A percentile compares a stretch with the other conserved stretches of the same genome.
phyloP scores from a whole-genome alignment of 2,797 vertebrate species.

The Catamblyrhynchus diadema region DNA sequence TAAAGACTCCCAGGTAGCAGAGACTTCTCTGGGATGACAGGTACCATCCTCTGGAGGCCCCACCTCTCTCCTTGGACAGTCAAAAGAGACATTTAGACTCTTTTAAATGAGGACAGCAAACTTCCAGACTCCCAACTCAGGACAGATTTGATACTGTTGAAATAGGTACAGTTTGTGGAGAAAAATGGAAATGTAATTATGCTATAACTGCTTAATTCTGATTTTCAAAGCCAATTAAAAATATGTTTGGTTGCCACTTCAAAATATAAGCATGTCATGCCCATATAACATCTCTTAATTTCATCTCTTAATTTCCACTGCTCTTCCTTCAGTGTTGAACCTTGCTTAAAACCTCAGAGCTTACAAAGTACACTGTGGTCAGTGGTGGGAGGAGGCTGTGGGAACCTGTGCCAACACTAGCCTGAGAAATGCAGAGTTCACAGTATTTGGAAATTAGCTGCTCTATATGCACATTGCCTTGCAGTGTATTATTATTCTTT shows the following conservation, averaged over 20 bases:
- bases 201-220: background rate
- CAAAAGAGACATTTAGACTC: background rate
- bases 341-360: background rate
- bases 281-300: background rate
- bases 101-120: background rate
- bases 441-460: background rate
- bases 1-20: background rate
- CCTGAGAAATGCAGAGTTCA: background rate
- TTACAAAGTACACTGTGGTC: background rate
- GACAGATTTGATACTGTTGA: background rate
- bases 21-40: background rate
- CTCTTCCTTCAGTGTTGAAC: background rate
- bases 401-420: rapidly evolving
- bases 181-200: background rate
- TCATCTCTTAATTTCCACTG: background rate
- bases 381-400: background rate
- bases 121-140: background rate
- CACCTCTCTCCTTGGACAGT: background rate
- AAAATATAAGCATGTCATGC: background rate
- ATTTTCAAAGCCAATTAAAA: background rate
- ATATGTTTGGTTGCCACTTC: background rate
- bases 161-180: background rate
- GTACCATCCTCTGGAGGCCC: background rate
- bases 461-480: background rate
- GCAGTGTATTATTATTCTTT: background rate